Evolutionary conservation across 92 coral and sea anemone species (phyloP), one percentile per base, ranked within the genome.

Genomic region (Nematostella vectensis): DNA sequence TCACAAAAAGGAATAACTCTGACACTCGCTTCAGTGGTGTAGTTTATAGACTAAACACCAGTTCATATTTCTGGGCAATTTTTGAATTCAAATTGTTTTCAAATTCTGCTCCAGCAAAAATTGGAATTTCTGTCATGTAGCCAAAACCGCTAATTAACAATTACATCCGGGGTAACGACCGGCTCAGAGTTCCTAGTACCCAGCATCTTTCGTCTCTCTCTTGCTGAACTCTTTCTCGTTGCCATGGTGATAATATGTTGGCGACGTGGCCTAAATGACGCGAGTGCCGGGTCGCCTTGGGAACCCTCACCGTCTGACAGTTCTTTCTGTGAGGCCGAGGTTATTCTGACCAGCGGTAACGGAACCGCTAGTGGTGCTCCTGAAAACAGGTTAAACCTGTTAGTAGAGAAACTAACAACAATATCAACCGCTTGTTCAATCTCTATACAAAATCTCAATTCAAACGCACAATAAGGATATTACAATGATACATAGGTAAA

Each of bases 281-380:
- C 37, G 11, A 72, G 67, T n/a, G 61, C 48, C 23, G 61, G 71
- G 58, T 70, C 79, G 23, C 76, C 77, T 27, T 71, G 30, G 27
- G 89, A 89, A 37, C 60, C 68, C 29, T 69, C 74, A 49, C 65
- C 76, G 48, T 80, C 73, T 8, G 82, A 60, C 27, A 58, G 18
- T 27, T 58, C 83, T 16, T 61, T 65, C 43, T 69, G 67, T 17
- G 88, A 82, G 18, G 96, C 85, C 52, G 88, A 81, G 26, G 84
- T 89, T 53, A 84, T 89, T 62, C 89, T 65, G 83, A 77, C 95
- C 89, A 89, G 89, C 81, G 97, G 88, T 52, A 89, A 64, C 12
- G 95, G 97, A 64, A 75, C 73, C 19, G 88, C 63, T 8, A 89
- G 81, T 15, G 88, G 97, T 11, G 97, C 97, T 25, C 97, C 97